phyloP scores from a whole-genome alignment of 2,888 invertebrate genomes.

The Tinea semifulvella region DNA sequence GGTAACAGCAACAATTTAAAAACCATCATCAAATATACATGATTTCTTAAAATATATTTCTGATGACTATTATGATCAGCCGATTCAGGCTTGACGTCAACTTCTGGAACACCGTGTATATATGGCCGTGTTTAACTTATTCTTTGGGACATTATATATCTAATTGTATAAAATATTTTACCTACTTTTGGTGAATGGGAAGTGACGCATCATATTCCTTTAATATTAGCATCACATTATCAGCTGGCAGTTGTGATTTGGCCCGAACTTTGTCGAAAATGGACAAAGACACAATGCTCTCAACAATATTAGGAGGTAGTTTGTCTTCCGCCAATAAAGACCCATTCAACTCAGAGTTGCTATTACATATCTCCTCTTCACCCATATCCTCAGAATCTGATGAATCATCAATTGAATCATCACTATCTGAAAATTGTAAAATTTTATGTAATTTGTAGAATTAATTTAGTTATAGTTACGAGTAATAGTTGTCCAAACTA shows the following conservation, averaged over 20 bases:
- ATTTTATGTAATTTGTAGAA: background rate
- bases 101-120: too few relatives aligned
- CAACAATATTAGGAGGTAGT: slow-evolving; percentile 65
- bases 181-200: slow-evolving; percentile 58
- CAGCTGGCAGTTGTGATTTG: slow-evolving; percentile 59
- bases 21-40: too few relatives aligned
- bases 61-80: too few relatives aligned
- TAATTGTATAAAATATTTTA: background rate
- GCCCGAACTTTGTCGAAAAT: slow-evolving; percentile 69
- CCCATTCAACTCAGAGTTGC: slow-evolving; percentile 32
- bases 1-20: too few relatives aligned
- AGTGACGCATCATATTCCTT: slow-evolving; percentile 57
- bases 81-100: too few relatives aligned
- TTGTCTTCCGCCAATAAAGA: slow-evolving; percentile 49
- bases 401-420: slow-evolving; percentile 37
- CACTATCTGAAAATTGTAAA: slow-evolving; percentile 29
- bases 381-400: slow-evolving; percentile 45
- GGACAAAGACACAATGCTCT: slow-evolving; percentile 66
- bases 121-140: too few relatives aligned
- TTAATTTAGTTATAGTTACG: background rate
- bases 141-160: too few relatives aligned
- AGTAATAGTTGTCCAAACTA: too few relatives aligned
- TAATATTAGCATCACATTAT: slow-evolving; percentile 62
- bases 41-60: too few relatives aligned
- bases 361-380: slow-evolving; percentile 48